These are phyloP conservation scores for Papilio protenor DNA, from an alignment of 2,888 invertebrate genomes.

Conservation along the genomic window DNA sequence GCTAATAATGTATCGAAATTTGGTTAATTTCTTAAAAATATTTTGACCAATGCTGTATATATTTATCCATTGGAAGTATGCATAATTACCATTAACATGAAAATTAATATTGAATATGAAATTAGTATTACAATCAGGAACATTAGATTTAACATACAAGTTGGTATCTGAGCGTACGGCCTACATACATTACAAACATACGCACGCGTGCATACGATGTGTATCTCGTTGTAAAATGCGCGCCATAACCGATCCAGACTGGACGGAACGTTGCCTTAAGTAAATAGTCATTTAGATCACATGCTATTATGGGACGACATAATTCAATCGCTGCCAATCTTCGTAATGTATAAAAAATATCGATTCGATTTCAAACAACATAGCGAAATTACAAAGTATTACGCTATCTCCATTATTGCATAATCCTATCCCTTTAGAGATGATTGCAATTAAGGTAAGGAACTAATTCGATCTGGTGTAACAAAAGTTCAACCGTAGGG, in stretches of 20 bases:
- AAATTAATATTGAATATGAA: neutral
- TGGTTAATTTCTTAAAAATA: neutral
- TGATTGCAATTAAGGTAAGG: neutral
- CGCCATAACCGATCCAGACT: constrained; percentile 39
- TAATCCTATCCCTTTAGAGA: neutral
- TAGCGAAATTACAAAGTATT: neutral
- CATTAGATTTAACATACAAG: neutral
- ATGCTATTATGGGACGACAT: constrained; percentile 29
- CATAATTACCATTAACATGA: neutral
- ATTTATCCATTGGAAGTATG: neutral
- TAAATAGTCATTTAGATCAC: constrained; percentile 36
- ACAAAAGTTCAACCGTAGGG: neutral
- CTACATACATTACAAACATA: constrained; percentile 32
- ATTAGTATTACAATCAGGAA: neutral
- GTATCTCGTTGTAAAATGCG: constrained; percentile 31
- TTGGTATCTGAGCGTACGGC: constrained; percentile 7
- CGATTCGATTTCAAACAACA: neutral
- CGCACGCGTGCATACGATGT: constrained; percentile 16
- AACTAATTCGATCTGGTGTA: neutral
- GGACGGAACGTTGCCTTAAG: constrained; percentile 39
- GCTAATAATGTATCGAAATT: neutral
- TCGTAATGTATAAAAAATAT: constrained; percentile 11
- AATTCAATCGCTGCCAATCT: constrained; percentile 17
- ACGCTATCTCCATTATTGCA: neutral
- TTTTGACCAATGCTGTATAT: neutral